Base-by-base conservation (phyloP, 2,888 invertebrate genomes). In the Andrena fulva region DNA sequence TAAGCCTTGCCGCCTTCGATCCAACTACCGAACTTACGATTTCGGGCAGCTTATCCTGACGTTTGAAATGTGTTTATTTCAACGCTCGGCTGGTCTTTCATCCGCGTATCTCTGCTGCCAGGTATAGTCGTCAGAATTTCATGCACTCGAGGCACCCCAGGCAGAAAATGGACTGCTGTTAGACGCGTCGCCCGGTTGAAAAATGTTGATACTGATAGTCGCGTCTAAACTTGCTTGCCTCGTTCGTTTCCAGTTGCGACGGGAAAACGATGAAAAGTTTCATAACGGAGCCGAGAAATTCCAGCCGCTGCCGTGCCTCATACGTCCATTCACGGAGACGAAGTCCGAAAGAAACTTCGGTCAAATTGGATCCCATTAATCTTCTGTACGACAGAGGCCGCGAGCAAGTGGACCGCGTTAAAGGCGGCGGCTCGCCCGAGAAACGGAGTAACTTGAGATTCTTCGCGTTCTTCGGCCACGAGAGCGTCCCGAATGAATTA, bases 341-440 rank as follows among this genome's bases (percentile, higher is more conserved):
- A 64, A 80, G 68, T 27, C 56, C 64, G 12, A 68, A 63, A 42
- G 74, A 74, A 67, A 74, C 74, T 73, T 73, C 79, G 8, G 27
- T 64, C 20, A 88, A 80, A 68, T 73, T 80, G 64, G 84, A 81
- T 76, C 69, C 84, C 33, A 75, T 77, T 60, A 79, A 88, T 84
- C 81, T 82, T 50, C 33, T 74, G 16, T 71, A 76, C 68, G 73
- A 70, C 24, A 67, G 68, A 29, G 29, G 60, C 20, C 50, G 52
- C 16, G 71, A 80, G 20, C 75, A 60, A 16, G 62, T 20, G 20
- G 67, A 81, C 52, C 64, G 69, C 33, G 60, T 72, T 72, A 88
- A 79, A 54, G 35, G 59, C 62, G 70, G 62, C 52, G 52, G 73
- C 7, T 72, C 81, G 62, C 72, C 48, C 54, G 68, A 83, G 60